A percentile compares a stretch with the other conserved stretches of the same genome.
Evolutionary conservation across 2,888 invertebrate genomes (phyloP).

Genomic region (Leptopilina myrica): DNA sequence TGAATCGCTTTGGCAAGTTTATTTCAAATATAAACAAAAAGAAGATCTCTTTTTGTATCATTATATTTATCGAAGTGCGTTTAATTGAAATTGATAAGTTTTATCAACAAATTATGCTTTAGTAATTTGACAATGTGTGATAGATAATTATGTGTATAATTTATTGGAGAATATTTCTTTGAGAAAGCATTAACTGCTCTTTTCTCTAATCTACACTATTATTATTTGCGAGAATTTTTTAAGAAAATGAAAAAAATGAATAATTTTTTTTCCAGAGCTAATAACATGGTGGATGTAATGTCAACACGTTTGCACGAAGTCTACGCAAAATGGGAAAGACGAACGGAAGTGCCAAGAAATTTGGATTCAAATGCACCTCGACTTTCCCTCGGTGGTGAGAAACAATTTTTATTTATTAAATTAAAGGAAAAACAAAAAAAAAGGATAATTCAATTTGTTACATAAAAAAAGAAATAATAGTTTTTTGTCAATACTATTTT

Average conservation of each 20-base stretch:
- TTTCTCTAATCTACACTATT: no score
- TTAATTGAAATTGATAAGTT: neutral
- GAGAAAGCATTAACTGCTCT: no score
- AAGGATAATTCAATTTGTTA: no score
- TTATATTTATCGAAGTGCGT: neutral
- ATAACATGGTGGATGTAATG: slow-evolving; percentile 80
- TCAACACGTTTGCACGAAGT: slow-evolving; percentile 79
- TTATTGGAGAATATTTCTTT: neutral
- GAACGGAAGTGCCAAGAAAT: slow-evolving; percentile 71
- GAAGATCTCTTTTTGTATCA: neutral
- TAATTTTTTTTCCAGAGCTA: slow-evolving; percentile 71
- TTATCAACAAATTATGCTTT: neutral
- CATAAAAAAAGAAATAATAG: no score
- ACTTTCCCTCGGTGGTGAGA: slow-evolving; percentile 68
- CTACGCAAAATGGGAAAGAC: slow-evolving; percentile 77
- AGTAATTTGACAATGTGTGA: neutral
- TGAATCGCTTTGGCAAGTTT: neutral
- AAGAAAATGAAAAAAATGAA: no score
- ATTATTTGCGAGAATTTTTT: no score
- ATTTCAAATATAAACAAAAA: neutral
- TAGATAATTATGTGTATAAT: neutral
- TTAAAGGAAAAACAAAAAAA: no score
- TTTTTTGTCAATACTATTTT: no score
- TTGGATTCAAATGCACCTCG: slow-evolving; percentile 70
- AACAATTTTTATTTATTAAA: neutral